Evolutionary conservation across 2,888 invertebrate genomes (phyloP).

Genomic region (Tipula lateralis): DNA sequence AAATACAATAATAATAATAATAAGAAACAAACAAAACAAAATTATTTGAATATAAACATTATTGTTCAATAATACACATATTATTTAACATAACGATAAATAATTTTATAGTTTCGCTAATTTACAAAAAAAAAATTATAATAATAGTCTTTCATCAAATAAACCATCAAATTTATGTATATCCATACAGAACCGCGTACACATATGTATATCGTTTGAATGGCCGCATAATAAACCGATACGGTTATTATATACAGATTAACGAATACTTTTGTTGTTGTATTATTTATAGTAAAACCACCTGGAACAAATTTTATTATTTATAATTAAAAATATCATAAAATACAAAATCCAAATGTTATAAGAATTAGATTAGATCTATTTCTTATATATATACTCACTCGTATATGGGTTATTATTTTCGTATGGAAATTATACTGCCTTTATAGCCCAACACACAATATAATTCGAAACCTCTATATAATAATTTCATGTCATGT

Average conservation of each 20-base stretch:
- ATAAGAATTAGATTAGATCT: not conserved
- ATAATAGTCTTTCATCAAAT: slow-evolving; percentile 6
- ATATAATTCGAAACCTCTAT: not conserved
- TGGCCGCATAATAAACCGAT: not conserved
- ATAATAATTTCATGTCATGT: slow-evolving; percentile 24
- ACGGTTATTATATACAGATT: slow-evolving; percentile 4
- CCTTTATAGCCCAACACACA: not conserved
- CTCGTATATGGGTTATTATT: not conserved
- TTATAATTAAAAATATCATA: not conserved
- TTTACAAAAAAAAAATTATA: not conserved
- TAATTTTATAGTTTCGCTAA: slow-evolving; percentile 11
- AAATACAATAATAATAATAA: not conserved
- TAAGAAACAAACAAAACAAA: not conserved
- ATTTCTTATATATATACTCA: too few relatives aligned
- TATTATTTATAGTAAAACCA: not conserved
- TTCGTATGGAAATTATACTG: not conserved
- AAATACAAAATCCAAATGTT: not conserved
- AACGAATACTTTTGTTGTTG: not conserved
- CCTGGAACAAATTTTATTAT: slow-evolving; percentile 16
- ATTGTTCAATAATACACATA: not conserved
- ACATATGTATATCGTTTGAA: not conserved
- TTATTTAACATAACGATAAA: slow-evolving; percentile 7
- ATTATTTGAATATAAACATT: too few relatives aligned
- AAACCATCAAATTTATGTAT: not conserved
- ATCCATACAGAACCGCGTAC: not conserved